Base-by-base conservation (phyloP, 1,140 invertebrate genomes). In the Micrasema minimum region DNA sequence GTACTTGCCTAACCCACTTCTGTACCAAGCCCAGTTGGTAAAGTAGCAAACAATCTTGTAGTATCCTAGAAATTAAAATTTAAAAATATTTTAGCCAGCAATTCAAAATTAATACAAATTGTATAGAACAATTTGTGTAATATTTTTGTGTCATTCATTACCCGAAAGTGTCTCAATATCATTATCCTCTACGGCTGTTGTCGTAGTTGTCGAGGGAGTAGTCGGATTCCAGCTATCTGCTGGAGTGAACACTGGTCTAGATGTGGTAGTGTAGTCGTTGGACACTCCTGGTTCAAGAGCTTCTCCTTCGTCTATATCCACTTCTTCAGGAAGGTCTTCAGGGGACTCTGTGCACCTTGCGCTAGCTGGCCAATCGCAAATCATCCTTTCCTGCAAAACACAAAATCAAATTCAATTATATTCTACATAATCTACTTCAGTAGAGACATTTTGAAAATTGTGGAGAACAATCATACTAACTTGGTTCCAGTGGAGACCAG, bases 11-110 rank as follows among this genome's bases (percentile, higher is more conserved):
- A 87, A 76, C 0, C 93, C 93, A 71, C 88, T 89, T n/a, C 93
- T 85, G 75, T 95, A 95, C 92, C 95, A 96, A 0, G 95, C 93
- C 95, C 95, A 97, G 77, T 96, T 97, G 0, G 94, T 96, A 78
- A 96, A 96, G 78, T 97, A 97, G 76, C 95, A 97, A 0, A 96
- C 92, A 0, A 97, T 84, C 81, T 94, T 89, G 73, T 87, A 91
- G 50, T 87, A 81, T n/a, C 84, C 87, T 82, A 79, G 76, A 18
- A 64, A 45, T 11, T 31, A 55, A 43, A 43, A 43, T 43, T 43
- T 43, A 5, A 5, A 12, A 43, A 43, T 43, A 43, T 43, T n/a
- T n/a, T n/a, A n/a, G n/a, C n/a, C n/a, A n/a, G 11, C 10, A 43
- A 43, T 43, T n/a, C 14, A 5, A 43, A 12, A n/a, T 43, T 38